Evolutionary conservation across 2,797 vertebrate species (phyloP).

Genomic region (Anisognathus igniventris): DNA sequence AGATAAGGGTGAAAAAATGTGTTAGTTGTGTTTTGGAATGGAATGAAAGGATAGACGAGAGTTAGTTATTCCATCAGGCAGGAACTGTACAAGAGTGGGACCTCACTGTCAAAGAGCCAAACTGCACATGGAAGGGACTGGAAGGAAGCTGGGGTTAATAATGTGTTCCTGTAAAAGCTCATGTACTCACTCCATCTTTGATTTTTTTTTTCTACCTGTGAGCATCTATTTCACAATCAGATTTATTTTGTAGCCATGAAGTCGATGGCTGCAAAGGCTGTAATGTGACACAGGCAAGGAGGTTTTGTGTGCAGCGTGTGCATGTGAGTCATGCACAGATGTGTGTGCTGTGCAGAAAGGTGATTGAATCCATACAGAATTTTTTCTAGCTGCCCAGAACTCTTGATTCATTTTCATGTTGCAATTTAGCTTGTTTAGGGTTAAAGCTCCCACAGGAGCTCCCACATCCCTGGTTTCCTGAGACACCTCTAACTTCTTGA

Average conservation of each 20-base stretch:
- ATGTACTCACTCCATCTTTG: background rate
- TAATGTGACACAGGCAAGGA: background rate
- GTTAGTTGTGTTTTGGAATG: background rate
- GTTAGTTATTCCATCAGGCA: background rate
- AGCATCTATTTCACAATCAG: background rate
- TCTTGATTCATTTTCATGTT: background rate
- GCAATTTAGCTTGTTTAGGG: background rate
- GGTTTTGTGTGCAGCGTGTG: background rate
- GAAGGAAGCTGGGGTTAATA: background rate
- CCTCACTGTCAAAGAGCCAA: background rate
- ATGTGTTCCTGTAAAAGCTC: background rate
- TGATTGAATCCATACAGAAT: background rate
- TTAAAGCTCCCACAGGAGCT: background rate
- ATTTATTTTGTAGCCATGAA: background rate
- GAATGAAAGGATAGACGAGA: background rate
- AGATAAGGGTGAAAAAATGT: background rate
- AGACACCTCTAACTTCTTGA: background rate
- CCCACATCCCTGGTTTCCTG: background rate
- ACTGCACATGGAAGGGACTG: background rate
- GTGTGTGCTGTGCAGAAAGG: background rate
- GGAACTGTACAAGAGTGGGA: background rate
- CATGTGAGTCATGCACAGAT: rapidly evolving
- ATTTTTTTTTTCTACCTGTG: background rate
- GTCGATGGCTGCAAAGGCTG: background rate
- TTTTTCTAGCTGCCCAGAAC: background rate